Percentiles rank a stretch among this genome's conserved stretches.
These are phyloP conservation scores for Lepidocyrtinus sp. DNA, from an alignment of 2,888 invertebrate genomes.

Conservation along the genomic window DNA sequence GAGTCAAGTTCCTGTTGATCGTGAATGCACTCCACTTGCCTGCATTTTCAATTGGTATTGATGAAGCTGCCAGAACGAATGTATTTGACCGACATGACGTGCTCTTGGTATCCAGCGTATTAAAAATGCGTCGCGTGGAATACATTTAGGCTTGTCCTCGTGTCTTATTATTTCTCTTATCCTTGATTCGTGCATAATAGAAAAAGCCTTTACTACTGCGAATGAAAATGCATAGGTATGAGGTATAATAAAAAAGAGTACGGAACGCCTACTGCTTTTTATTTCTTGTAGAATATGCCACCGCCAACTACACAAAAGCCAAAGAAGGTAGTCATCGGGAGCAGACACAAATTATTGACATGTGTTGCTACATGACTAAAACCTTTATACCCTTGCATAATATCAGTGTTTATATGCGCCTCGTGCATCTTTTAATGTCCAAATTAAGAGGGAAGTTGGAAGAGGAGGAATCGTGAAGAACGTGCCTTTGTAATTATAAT, in stretches of 20 bases:
- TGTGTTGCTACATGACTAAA: conserved; percentile 12
- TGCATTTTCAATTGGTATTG: conserved; percentile 9
- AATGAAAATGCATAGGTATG: too few relatives aligned
- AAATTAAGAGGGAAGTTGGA: conserved; percentile 15
- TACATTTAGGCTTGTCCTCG: conserved; percentile 8
- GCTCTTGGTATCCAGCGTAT: not conserved
- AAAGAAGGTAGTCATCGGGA: conserved; percentile 25
- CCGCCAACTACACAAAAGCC: not conserved
- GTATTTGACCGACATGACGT: not conserved
- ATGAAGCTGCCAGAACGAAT: not conserved
- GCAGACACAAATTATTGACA: conserved; percentile 44
- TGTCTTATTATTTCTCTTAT: conserved; percentile 12
- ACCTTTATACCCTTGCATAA: not conserved
- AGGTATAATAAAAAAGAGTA: not conserved
- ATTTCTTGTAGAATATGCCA: conserved; percentile 2
- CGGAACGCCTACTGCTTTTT: conserved; percentile 36
- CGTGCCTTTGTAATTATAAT: conserved; percentile 55
- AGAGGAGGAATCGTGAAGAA: conserved; percentile 39
- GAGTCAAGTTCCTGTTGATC: conserved; percentile 58
- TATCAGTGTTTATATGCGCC: conserved; percentile 7
- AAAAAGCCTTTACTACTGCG: too few relatives aligned
- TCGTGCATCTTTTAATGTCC: conserved; percentile 16
- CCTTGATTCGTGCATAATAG: conserved; percentile 4
- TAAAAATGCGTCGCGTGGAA: conserved; percentile 18
- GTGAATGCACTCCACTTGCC: conserved; percentile 37